phyloP scores from a whole-genome alignment of 92 coral and sea anemone genomes.

The Montipora capitata region DNA sequence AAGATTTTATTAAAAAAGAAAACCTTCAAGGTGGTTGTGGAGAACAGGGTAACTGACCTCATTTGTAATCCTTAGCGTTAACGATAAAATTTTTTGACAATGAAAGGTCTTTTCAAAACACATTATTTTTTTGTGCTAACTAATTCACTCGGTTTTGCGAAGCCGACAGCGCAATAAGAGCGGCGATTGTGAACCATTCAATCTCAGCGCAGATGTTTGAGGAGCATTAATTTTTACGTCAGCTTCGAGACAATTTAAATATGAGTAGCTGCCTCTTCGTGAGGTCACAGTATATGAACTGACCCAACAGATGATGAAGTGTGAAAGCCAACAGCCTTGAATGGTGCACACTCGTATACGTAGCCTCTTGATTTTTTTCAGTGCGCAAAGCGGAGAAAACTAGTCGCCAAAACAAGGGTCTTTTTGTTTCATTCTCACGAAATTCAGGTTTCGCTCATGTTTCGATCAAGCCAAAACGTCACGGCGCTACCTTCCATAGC shows the following conservation, averaged over 20 bases:
- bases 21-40: too few species aligned
- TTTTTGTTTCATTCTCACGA: too few species aligned
- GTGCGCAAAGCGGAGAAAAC: background rate
- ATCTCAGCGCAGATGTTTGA: slow-evolving; percentile 31
- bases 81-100: background rate
- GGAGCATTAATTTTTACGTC: slow-evolving; percentile 45
- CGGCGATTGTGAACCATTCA: slow-evolving; percentile 33
- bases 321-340: background rate
- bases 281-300: background rate
- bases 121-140: slow-evolving; percentile 23
- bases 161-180: slow-evolving; percentile 18
- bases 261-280: slow-evolving; percentile 14
- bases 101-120: slow-evolving; percentile 28
- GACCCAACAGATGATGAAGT: slow-evolving; percentile 8
- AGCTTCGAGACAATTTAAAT: slow-evolving; percentile 30
- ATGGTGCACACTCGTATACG: background rate
- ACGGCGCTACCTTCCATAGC: background rate
- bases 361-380: background rate
- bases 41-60: background rate
- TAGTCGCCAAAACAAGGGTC: too few species aligned
- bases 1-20: too few species aligned
- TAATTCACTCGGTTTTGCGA: slow-evolving; percentile 46
- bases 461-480: background rate
- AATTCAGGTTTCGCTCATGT: background rate
- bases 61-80: background rate